A percentile compares a stretch with the other conserved stretches of the same genome.
Conservation (phyloP, 1,140 invertebrate genomes). For the Myzus persicae region DNA sequence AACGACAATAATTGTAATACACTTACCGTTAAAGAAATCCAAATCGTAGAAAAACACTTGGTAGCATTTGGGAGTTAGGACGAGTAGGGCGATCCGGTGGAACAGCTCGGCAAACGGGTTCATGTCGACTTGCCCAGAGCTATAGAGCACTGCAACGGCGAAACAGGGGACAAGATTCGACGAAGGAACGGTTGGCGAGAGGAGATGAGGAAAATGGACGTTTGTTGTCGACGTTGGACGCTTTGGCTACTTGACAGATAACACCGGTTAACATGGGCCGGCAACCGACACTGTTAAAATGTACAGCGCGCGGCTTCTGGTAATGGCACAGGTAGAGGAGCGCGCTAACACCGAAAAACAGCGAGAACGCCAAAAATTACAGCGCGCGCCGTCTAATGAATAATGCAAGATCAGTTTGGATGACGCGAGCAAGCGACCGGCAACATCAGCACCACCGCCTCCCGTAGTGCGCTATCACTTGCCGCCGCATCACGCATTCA, state of each 20-base stretch:
- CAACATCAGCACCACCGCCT: neutral
- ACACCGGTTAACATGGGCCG: neutral
- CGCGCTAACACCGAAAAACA: neutral
- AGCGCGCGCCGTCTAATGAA: neutral
- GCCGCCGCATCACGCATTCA: neutral
- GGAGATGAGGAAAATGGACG: too few species aligned
- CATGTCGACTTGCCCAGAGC: neutral
- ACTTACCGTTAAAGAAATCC: slow-evolving; percentile 57
- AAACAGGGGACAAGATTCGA: neutral
- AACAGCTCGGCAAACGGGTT: slow-evolving; percentile 27
- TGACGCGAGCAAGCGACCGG: neutral
- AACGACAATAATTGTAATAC: neutral
- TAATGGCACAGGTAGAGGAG: neutral
- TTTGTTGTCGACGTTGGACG: neutral
- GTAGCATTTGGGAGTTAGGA: slow-evolving; percentile 51
- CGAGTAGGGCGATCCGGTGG: slow-evolving; percentile 2
- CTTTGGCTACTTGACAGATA: neutral
- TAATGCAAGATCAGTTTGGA: neutral
- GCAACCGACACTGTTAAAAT: neutral
- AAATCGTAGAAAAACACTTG: slow-evolving; percentile 32
- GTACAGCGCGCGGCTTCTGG: neutral
- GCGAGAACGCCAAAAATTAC: neutral
- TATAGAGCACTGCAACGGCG: neutral
- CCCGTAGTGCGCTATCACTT: neutral
- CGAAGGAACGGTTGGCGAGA: neutral